A percentile compares a stretch with the other conserved stretches of the same genome.
Evolutionary conservation across 2,797 vertebrate genomes (phyloP).

Genomic region (Protosalanx chinensis): DNA sequence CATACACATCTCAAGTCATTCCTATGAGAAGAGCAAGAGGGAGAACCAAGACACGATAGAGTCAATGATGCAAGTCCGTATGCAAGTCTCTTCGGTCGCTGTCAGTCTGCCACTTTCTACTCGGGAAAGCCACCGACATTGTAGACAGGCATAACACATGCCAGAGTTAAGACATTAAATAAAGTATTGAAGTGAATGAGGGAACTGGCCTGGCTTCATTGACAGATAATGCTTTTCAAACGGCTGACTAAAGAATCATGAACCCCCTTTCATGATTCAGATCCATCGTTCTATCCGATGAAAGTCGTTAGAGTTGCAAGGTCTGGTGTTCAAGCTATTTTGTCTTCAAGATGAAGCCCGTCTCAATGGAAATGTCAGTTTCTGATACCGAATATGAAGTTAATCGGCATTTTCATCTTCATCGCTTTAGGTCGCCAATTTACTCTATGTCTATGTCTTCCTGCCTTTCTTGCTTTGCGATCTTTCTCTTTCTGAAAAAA

Average conservation of each 20-base stretch:
- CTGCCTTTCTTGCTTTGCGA: neutral
- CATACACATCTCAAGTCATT: conserved; percentile 26
- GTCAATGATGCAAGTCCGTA: conserved; percentile 6
- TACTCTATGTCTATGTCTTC: conserved; percentile 19
- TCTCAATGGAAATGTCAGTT: conserved; percentile 37
- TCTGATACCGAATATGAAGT: conserved; percentile 16
- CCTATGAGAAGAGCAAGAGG: conserved; percentile 20
- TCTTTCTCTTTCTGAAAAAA: conserved; percentile 16
- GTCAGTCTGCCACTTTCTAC: conserved; percentile 15
- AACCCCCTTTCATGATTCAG: neutral
- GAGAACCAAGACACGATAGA: conserved; percentile 28
- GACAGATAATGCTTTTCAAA: neutral
- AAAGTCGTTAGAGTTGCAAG: conserved; percentile 16
- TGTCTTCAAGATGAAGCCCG: conserved; percentile 34
- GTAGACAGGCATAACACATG: neutral
- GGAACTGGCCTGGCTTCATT: neutral
- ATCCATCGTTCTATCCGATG: neutral
- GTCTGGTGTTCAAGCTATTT: conserved; percentile 31
- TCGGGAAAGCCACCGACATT: conserved; percentile 39
- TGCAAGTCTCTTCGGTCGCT: neutral
- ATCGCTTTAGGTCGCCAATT: conserved; percentile 30
- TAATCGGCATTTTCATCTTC: conserved; percentile 17
- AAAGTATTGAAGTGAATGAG: neutral
- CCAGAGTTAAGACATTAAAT: neutral
- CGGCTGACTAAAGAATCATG: neutral